A percentile compares a stretch with the other conserved stretches of the same genome.
Evolutionary conservation across 2,888 invertebrate genomes (phyloP).

Genomic region (Smittia sp.): DNA sequence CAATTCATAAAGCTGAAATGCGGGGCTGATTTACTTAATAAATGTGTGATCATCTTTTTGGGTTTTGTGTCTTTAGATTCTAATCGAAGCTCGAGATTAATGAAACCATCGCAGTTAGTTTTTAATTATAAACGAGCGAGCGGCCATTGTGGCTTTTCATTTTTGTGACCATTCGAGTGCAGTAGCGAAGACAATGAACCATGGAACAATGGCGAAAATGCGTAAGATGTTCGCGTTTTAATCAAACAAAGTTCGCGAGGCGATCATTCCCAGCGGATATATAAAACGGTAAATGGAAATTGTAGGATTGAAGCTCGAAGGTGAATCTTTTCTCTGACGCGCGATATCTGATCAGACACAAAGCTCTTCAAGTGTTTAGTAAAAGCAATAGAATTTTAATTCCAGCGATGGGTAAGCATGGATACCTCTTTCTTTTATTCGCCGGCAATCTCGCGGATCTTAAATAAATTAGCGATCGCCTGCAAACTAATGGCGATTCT

Average conservation of each 20-base stretch:
- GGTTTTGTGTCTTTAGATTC: slow-evolving; percentile 23
- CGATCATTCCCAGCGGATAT: slow-evolving; percentile 37
- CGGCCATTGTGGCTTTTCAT: slow-evolving; percentile 3
- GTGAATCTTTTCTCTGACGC: slow-evolving; percentile 6
- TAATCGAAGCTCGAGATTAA: slow-evolving; percentile 36
- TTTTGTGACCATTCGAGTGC: slow-evolving; percentile 2
- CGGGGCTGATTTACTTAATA: slow-evolving; percentile 36
- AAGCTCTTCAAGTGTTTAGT: slow-evolving; percentile 29
- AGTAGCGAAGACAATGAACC: neutral
- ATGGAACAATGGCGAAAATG: slow-evolving; percentile 39
- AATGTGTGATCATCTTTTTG: slow-evolving; percentile 37
- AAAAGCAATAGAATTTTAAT: slow-evolving; percentile 41
- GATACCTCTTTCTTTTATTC: neutral
- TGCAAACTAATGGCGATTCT: neutral
- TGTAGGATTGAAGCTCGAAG: neutral
- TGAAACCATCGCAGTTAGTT: slow-evolving; percentile 36
- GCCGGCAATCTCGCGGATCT: slow-evolving; percentile 2
- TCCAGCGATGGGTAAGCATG: slow-evolving; percentile 6
- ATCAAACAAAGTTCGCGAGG: neutral
- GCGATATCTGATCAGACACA: slow-evolving; percentile 32
- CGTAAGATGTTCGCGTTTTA: slow-evolving; percentile 34
- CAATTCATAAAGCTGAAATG: slow-evolving; percentile 34
- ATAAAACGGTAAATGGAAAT: slow-evolving; percentile 35
- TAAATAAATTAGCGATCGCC: slow-evolving; percentile 25
- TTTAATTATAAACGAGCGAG: slow-evolving; percentile 26